Conservation (phyloP, 2,888 invertebrate species). For the Metellina segmentata region DNA sequence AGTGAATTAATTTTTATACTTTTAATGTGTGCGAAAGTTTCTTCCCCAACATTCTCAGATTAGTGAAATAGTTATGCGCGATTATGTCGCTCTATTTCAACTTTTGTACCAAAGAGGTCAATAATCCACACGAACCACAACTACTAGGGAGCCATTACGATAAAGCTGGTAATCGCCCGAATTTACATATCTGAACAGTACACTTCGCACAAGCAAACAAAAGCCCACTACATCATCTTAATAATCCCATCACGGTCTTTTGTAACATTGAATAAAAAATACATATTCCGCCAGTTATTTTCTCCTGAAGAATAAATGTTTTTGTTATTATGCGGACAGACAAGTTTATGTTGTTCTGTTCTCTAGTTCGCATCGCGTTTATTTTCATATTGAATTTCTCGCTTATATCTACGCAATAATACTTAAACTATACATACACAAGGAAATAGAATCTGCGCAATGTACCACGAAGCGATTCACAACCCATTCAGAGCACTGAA, state of each 20-base stretch:
- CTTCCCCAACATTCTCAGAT: slow-evolving; percentile 42
- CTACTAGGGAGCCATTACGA: slow-evolving; percentile 26
- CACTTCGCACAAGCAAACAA: slow-evolving; percentile 56
- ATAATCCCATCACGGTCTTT: slow-evolving; percentile 36
- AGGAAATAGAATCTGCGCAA: background rate
- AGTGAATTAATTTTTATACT: slow-evolving; percentile 14
- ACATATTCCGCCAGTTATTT: slow-evolving; percentile 37
- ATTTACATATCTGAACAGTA: slow-evolving; percentile 42
- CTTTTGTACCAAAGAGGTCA: slow-evolving; percentile 37
- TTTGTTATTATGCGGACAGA: slow-evolving; percentile 34
- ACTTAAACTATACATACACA: background rate
- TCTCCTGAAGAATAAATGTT: slow-evolving; percentile 32
- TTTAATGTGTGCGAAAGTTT: slow-evolving; percentile 38
- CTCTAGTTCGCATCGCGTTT: slow-evolving; percentile 24
- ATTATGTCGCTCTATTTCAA: slow-evolving; percentile 23
- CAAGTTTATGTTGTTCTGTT: slow-evolving; percentile 60
- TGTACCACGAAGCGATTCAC: too few relatives aligned
- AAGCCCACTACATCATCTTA: slow-evolving; percentile 59
- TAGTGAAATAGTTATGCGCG: slow-evolving; percentile 46
- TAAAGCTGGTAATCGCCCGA: slow-evolving; percentile 36
- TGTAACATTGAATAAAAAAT: slow-evolving; percentile 64
- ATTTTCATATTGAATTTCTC: slow-evolving; percentile 21
- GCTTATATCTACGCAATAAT: slow-evolving; percentile 22
- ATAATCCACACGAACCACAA: slow-evolving; percentile 2
- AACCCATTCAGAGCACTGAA: too few relatives aligned